phyloP scores from a whole-genome alignment of 2,888 invertebrate species.

The Ormyrus nitidulus region DNA sequence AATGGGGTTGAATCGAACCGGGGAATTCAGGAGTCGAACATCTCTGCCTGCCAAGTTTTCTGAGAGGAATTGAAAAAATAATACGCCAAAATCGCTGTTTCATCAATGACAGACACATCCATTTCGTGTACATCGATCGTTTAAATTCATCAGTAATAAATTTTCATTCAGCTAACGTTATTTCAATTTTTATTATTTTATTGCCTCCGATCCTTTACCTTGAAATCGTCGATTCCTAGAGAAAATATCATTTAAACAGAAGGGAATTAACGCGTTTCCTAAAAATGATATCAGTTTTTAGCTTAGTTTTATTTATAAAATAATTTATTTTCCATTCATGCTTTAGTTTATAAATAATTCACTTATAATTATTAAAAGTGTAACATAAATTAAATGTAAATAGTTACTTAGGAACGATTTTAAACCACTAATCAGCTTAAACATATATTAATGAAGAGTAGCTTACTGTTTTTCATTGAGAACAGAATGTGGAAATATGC shows the following conservation, averaged over 20 bases:
- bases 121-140: neutral
- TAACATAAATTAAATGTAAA: too few species aligned
- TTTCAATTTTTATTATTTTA: neutral
- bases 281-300: too few species aligned
- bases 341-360: too few species aligned
- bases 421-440: too few species aligned
- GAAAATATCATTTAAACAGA: neutral
- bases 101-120: neutral
- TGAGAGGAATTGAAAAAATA: neutral
- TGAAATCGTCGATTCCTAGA: neutral
- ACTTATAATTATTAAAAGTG: too few species aligned
- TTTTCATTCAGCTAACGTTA: conserved; percentile 20
- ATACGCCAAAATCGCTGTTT: neutral
- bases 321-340: too few species aligned
- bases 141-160: conserved; percentile 20
- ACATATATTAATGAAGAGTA: too few species aligned
- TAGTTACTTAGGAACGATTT: too few species aligned
- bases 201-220: neutral
- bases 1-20: neutral
- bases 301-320: too few species aligned
- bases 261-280: too few species aligned
- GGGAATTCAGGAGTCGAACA: neutral
- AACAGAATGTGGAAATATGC: too few species aligned
- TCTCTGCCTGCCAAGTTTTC: neutral
- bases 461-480: too few species aligned